These are phyloP conservation scores for Myiozetetes cayanensis DNA, from an alignment of 2,113 vertebrate genomes.

Conservation along the genomic window DNA sequence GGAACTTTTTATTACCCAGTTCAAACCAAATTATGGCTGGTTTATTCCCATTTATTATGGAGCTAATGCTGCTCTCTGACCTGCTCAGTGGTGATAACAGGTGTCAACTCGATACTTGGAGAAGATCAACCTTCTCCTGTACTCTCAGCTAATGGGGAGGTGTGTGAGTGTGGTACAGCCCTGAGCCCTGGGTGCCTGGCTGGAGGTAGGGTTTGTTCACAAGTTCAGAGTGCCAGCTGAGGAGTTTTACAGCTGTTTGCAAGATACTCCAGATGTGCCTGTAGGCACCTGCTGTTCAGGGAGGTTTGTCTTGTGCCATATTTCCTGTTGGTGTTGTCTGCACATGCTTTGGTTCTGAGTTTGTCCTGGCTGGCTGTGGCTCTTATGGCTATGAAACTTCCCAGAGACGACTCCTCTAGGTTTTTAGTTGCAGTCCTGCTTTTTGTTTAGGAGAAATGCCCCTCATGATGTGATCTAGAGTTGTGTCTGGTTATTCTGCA, in stretches of 20 bases:
- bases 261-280: not conserved
- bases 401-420: not conserved
- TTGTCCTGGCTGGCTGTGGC: not conserved
- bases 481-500: not conserved
- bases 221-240: not conserved
- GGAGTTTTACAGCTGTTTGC: not conserved
- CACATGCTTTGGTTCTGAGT: not conserved
- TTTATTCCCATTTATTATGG: not conserved
- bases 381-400: not conserved
- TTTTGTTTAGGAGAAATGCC: not conserved
- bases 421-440: not conserved
- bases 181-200: not conserved
- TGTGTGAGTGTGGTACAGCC: fast-evolving
- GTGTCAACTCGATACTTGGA: not conserved
- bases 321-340: not conserved
- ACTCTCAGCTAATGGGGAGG: not conserved
- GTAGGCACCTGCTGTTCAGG: not conserved
- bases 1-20: not conserved
- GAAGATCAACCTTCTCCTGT: not conserved
- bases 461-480: not conserved
- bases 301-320: not conserved
- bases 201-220: not conserved
- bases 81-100: not conserved
- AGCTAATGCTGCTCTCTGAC: not conserved
- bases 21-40: not conserved